These are phyloP conservation scores for Iguana delicatissima DNA, from an alignment of 2,797 vertebrate genomes.

Conservation along the genomic window DNA sequence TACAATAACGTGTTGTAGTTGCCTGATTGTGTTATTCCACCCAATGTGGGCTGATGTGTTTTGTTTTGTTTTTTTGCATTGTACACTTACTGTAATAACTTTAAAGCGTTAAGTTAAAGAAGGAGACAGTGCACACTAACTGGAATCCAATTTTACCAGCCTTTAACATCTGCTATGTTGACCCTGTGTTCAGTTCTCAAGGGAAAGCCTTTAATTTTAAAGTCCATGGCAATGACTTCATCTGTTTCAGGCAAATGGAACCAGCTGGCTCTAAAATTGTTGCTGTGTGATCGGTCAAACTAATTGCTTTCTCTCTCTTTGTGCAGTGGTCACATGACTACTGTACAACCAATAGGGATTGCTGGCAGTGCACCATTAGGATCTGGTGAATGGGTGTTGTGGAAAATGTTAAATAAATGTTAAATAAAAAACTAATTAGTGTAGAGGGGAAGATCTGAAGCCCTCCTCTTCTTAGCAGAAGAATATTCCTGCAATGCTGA, in stretches of 20 bases:
- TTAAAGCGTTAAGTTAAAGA: slow-evolving; percentile 1
- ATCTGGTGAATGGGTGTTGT: neutral
- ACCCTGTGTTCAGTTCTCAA: slow-evolving; percentile 39
- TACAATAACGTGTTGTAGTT: neutral
- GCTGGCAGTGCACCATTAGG: neutral
- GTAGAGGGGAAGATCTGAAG: neutral
- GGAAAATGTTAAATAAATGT: neutral
- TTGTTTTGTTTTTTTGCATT: neutral
- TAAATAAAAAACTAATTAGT: neutral
- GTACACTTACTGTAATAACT: neutral
- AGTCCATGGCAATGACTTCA: neutral
- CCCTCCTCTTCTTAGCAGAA: neutral
- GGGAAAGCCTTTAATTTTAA: slow-evolving; percentile 26
- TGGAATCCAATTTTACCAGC: slow-evolving; percentile 22
- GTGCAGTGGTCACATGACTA: neutral
- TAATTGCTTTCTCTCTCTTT: neutral
- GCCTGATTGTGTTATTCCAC: neutral
- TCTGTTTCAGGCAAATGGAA: slow-evolving; percentile 40
- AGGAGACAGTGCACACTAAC: neutral
- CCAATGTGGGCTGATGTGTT: neutral
- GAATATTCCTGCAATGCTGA: neutral
- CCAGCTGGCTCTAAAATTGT: slow-evolving; percentile 10
- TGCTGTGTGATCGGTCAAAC: neutral
- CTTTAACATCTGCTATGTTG: slow-evolving; percentile 50
- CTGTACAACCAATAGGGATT: neutral